phyloP scores from a whole-genome alignment of 2,113 vertebrate species.

The Oreochromis spilurus region DNA sequence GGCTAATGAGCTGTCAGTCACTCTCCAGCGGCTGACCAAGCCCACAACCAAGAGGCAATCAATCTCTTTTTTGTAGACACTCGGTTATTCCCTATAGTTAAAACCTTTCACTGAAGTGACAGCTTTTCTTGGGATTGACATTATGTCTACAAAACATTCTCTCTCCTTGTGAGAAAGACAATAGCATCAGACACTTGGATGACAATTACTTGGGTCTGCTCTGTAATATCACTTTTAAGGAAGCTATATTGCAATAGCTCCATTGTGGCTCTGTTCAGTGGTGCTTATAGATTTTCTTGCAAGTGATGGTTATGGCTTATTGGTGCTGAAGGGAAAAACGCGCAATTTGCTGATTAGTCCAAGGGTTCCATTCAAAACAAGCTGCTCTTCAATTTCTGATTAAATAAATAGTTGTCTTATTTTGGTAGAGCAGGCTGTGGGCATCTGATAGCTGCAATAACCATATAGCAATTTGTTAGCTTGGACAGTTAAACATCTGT shows the following conservation, averaged over 20 bases:
- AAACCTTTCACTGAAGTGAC: background rate
- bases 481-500: slow-evolving; percentile 33
- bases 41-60: slow-evolving; percentile 53
- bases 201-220: background rate
- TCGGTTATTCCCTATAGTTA: slow-evolving; percentile 51
- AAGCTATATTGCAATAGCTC: background rate
- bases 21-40: slow-evolving; percentile 37
- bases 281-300: background rate
- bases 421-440: background rate
- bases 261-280: background rate
- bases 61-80: slow-evolving; percentile 50
- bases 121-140: background rate
- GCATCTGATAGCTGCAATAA: slow-evolving; percentile 38
- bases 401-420: background rate
- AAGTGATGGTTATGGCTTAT: background rate
- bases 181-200: background rate
- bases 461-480: slow-evolving; percentile 34
- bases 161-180: background rate
- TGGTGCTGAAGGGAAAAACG: background rate
- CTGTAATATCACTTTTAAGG: background rate
- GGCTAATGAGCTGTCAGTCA: slow-evolving; percentile 70
- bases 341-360: background rate
- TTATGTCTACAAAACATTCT: background rate
- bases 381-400: background rate
- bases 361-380: background rate